Evolutionary conservation across 2,113 vertebrate genomes (phyloP), one percentile per base, ranked within the genome.

Genomic region (Turnix velox): DNA sequence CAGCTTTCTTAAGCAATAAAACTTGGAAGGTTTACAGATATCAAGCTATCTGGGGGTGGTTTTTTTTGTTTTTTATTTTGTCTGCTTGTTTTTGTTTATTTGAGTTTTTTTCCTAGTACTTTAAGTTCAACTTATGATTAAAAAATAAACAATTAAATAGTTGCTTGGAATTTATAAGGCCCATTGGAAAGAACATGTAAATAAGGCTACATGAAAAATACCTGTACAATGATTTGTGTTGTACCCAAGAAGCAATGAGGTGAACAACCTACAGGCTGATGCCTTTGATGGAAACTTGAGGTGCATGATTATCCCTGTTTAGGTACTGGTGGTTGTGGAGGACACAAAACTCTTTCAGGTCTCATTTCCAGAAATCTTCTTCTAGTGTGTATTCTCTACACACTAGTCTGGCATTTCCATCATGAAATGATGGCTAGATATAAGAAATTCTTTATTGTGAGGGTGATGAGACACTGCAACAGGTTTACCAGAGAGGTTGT

Each of bases 201-300:
- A 37, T 43, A 45, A 42, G 6, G 43, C 69, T 45, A 37, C 35
- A 35, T 9, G 19, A 33, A 73, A 86, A 78, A 48, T 48, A 58
- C 14, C 59, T 65, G 42, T 19, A 63, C 7, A 9, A 19, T 82
- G 61, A 23, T 69, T 59, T 51, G 7, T 25, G 14, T 31, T 67
- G n/a, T 33, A 18, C 28, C 35, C 30, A 40, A 49, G 1, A 79
- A 73, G 20, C 3, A 42, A 24, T 0, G 0, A 88, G 18, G 27
- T 49, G 39, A 10, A 42, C 25, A 22, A 43, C 30, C 7, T 63
- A 2, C 28, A 18, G 4, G 19, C 2, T 10, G 8, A 78, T 20
- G 30, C 7, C 18, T 93, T n/a, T 33, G 22, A 31, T 15, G 18
- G 35, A 52, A 48, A 7, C 3, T 75, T 17, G 52, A 48, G 24